Conservation (phyloP, 2,888 invertebrate species). For the Cephalotes varians region DNA sequence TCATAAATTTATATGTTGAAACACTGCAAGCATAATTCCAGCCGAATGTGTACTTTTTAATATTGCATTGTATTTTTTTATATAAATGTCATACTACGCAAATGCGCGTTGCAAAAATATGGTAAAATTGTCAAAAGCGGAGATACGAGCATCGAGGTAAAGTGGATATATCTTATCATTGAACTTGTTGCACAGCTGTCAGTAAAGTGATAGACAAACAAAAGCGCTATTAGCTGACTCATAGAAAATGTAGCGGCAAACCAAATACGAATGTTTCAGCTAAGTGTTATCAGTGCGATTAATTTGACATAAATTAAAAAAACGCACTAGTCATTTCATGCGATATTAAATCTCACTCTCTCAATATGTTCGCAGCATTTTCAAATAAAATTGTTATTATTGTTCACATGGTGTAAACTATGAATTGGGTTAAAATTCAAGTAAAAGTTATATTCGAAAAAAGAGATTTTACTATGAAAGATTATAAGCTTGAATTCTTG, state of each 20-base stretch:
- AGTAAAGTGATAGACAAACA: conserved; percentile 35
- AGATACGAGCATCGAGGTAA: not conserved
- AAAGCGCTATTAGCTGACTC: conserved; percentile 29
- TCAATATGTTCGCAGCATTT: not conserved
- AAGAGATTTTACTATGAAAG: not conserved
- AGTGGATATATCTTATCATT: conserved; percentile 31
- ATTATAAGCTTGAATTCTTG: not conserved
- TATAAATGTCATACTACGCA: not conserved
- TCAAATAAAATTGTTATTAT: not conserved
- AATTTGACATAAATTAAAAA: not conserved
- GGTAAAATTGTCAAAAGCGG: not conserved
- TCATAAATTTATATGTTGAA: not conserved
- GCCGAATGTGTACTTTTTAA: not conserved
- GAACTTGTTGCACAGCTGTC: conserved; percentile 26
- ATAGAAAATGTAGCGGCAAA: not conserved
- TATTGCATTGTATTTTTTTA: not conserved
- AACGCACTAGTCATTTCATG: not conserved
- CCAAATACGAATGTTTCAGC: conserved; percentile 8
- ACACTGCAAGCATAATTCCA: not conserved
- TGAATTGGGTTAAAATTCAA: not conserved
- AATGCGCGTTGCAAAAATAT: not conserved
- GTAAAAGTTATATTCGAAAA: not conserved
- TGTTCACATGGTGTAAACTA: not conserved
- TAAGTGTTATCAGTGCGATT: not conserved
- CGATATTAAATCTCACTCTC: not conserved